phyloP scores from a whole-genome alignment of 2,113 vertebrate species.

The Gulo gulo region DNA sequence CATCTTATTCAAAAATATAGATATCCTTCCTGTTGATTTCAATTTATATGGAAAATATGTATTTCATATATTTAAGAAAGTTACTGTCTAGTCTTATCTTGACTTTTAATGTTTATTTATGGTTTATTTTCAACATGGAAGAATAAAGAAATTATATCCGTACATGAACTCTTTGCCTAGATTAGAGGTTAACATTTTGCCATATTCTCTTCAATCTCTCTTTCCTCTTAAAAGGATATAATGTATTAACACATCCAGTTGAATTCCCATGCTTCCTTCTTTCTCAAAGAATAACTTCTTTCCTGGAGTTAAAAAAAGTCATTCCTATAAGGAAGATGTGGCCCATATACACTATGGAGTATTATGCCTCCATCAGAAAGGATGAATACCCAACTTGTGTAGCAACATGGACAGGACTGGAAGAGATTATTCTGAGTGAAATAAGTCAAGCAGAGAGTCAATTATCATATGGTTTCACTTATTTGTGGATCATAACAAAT shows the following conservation, averaged over 20 bases:
- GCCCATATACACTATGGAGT: no score
- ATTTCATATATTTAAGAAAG: neutral
- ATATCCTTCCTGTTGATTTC: neutral
- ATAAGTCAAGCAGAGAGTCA: no score
- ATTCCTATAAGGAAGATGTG: neutral
- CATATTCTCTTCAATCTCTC: neutral
- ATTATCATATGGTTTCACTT: no score
- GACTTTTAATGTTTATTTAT: neutral
- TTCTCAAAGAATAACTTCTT: neutral
- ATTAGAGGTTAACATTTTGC: neutral
- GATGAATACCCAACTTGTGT: no score
- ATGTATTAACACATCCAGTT: neutral
- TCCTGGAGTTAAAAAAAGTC: neutral
- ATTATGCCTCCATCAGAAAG: no score
- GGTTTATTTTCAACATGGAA: neutral
- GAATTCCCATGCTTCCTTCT: neutral
- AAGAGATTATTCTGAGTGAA: no score
- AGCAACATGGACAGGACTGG: no score
- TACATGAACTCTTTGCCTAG: neutral
- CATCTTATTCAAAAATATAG: neutral
- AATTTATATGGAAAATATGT: neutral
- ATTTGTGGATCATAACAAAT: no score
- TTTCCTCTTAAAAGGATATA: neutral
- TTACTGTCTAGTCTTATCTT: neutral
- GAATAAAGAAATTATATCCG: slow-evolving; percentile 24